Conservation (phyloP, 2,888 invertebrate species). For the Apamea epomidion region DNA sequence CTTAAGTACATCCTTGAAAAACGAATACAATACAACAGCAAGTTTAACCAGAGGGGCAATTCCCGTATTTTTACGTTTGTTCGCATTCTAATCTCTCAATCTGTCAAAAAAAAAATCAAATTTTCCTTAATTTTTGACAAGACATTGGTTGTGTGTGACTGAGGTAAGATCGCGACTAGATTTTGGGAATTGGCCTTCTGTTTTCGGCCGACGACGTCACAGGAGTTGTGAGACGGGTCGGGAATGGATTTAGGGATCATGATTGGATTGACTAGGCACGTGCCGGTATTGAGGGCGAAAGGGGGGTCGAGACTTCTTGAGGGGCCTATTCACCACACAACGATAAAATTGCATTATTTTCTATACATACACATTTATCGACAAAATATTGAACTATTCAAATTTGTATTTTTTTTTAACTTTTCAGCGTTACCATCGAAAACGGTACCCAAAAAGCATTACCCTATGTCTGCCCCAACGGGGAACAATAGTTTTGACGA, state of each 20-base stretch:
- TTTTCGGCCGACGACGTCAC: slow-evolving; percentile 11
- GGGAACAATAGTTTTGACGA: background rate
- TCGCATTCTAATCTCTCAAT: background rate
- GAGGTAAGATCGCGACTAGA: background rate
- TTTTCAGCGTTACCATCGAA: background rate
- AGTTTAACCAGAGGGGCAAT: background rate
- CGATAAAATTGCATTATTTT: slow-evolving; percentile 5
- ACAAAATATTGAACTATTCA: background rate
- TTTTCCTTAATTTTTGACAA: background rate
- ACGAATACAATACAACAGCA: slow-evolving; percentile 1
- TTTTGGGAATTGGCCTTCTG: background rate
- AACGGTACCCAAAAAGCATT: background rate
- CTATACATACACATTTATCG: slow-evolving; percentile 5
- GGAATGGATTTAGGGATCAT: slow-evolving; percentile 38
- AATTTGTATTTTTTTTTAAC: too few relatives aligned
- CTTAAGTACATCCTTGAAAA: background rate
- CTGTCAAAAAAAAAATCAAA: background rate
- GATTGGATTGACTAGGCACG: slow-evolving; percentile 50
- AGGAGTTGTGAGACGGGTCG: background rate
- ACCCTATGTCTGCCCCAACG: background rate
- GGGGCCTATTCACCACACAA: slow-evolving; percentile 5
- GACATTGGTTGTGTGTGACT: background rate
- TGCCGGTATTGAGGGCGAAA: slow-evolving; percentile 33
- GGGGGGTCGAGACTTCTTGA: slow-evolving; percentile 18
- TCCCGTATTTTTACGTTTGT: background rate